Percentiles rank a stretch among this genome's conserved stretches.
Evolutionary conservation across 37 sponge, comb jelly and placozoan genomes (phyloP).

Genomic region (Axinella damicornis): DNA sequence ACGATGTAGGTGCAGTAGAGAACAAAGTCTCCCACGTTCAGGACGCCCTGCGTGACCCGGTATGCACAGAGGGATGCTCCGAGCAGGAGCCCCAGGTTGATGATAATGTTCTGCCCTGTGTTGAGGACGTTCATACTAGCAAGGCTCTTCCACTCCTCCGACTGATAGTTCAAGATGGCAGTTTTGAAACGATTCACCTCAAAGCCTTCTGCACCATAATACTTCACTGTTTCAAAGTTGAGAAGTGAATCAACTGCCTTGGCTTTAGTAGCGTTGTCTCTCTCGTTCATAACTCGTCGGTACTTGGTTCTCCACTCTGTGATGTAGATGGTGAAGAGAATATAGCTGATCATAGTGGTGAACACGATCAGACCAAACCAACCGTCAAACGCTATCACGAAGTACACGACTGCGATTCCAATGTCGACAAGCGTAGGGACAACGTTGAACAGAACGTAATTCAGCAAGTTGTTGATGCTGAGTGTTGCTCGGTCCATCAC

Average conservation of each 20-base stretch:
- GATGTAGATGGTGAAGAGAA: slow-evolving; percentile 90
- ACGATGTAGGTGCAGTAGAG: slow-evolving; percentile 96
- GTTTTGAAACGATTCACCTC: slow-evolving; percentile 83
- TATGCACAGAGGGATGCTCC: slow-evolving; percentile 95
- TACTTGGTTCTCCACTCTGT: slow-evolving; percentile 97
- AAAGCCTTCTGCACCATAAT: slow-evolving; percentile 92
- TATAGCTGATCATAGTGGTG: slow-evolving; percentile 86
- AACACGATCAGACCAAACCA: slow-evolving; percentile 99
- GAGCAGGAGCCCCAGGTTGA: slow-evolving; percentile 79
- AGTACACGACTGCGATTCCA: slow-evolving; percentile 94
- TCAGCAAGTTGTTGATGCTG: slow-evolving; percentile 91
- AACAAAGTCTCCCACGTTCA: slow-evolving; percentile 96
- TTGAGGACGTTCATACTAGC: slow-evolving; percentile 82
- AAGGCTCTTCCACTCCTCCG: slow-evolving; percentile 80
- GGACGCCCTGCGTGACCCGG: slow-evolving; percentile 79
- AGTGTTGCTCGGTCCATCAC: slow-evolving; percentile 94
- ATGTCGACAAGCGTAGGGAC: slow-evolving; percentile 93
- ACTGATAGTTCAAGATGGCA: slow-evolving; percentile 79
- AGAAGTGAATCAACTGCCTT: slow-evolving; percentile 96
- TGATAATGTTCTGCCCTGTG: slow-evolving; percentile 87
- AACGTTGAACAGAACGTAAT: slow-evolving; percentile 95
- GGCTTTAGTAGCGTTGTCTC: slow-evolving; percentile 84
- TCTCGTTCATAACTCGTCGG: slow-evolving; percentile 91
- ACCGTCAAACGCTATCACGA: slow-evolving; percentile 93
- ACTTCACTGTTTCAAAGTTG: slow-evolving; percentile 99